phyloP scores from a whole-genome alignment of 2,113 vertebrate species.

The Tetrax tetrax region DNA sequence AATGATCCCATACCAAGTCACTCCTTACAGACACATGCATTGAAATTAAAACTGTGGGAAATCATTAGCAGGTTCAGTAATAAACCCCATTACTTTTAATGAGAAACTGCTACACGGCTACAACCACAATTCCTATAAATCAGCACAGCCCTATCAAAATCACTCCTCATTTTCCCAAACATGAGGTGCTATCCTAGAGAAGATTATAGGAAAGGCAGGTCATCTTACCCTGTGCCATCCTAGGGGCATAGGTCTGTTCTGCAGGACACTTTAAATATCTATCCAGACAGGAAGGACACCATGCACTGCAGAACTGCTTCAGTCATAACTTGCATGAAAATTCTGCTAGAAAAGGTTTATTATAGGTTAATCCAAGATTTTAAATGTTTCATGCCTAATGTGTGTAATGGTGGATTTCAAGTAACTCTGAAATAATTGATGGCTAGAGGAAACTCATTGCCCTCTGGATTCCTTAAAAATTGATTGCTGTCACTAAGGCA shows the following conservation, averaged over 20 bases:
- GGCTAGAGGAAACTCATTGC: not conserved
- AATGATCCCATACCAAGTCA: not conserved
- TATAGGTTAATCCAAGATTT: not conserved
- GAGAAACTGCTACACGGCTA: not conserved
- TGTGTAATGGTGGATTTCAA: not conserved
- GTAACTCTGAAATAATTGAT: not conserved
- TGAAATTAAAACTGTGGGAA: constrained; percentile 13
- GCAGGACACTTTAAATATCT: not conserved
- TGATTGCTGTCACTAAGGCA: not conserved
- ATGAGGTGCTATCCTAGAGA: not conserved
- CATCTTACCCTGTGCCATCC: not conserved
- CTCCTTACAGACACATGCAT: not conserved
- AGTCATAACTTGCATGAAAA: not conserved
- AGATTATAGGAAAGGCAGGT: not conserved
- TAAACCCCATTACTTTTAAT: not conserved
- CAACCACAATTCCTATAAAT: not conserved
- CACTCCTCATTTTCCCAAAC: not conserved
- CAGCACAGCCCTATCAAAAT: not conserved
- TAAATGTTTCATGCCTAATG: not conserved
- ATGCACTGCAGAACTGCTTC: not conserved
- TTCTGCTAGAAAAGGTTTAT: not conserved
- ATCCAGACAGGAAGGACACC: not conserved
- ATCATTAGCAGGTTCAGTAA: not conserved
- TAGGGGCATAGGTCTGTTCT: not conserved
- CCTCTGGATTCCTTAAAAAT: not conserved